Evolutionary conservation across 2,113 vertebrate species (phyloP).

Genomic region (Cheirogaleus medius): DNA sequence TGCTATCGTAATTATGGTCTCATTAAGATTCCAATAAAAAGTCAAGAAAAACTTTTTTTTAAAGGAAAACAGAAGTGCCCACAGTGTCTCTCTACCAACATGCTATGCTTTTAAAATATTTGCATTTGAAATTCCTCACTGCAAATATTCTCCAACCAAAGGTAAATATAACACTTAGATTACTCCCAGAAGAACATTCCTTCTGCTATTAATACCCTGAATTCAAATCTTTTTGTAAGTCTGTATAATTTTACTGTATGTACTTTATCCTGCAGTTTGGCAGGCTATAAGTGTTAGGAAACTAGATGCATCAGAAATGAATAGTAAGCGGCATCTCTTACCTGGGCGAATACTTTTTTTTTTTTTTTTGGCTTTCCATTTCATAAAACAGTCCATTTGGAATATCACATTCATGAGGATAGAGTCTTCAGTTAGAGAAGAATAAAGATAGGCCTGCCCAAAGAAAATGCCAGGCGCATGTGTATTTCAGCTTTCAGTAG

Average conservation of each 20-base stretch:
- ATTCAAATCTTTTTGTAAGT: conserved; percentile 82
- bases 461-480: not conserved
- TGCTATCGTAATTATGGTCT: conserved; percentile 85
- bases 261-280: conserved; percentile 73
- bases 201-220: conserved; percentile 85
- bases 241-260: conserved; percentile 82
- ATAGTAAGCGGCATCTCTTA: conserved; percentile 20
- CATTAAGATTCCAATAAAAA: conserved; percentile 87
- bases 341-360: not conserved
- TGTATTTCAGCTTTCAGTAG: not conserved
- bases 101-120: conserved; percentile 88
- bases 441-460: not conserved
- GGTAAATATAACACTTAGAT: conserved; percentile 90
- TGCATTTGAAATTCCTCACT: conserved; percentile 89
- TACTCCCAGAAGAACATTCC: conserved; percentile 87
- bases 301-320: not conserved
- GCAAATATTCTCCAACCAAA: conserved; percentile 89
- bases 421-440: not conserved
- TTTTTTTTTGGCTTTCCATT: not conserved
- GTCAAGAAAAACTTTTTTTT: conserved; percentile 75
- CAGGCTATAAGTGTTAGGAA: conserved; percentile 3
- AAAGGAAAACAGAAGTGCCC: conserved; percentile 85
- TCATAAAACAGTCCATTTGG: not conserved
- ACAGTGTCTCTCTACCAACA: conserved; percentile 84
- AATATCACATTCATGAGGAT: not conserved